phyloP scores from a whole-genome alignment of 2,888 invertebrate species.

The Subacronicta megacephala region DNA sequence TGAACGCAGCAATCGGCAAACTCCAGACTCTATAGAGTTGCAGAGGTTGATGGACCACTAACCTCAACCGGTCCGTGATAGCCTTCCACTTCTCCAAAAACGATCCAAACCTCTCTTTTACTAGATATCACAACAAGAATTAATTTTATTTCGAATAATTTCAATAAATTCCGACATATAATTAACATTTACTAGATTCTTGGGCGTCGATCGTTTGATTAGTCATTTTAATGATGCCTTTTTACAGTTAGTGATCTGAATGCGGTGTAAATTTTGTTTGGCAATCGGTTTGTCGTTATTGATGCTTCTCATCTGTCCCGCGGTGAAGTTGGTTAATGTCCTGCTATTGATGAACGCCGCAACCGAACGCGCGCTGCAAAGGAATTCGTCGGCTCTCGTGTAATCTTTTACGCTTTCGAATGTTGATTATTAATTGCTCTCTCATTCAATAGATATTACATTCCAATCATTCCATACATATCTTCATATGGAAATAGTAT shows the following conservation, averaged over 20 bases:
- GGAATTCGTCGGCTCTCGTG: conserved; percentile 81
- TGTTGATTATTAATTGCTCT: conserved; percentile 84
- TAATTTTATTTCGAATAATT: conserved; percentile 81
- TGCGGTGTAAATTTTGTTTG: conserved; percentile 80
- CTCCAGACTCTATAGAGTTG: conserved; percentile 26
- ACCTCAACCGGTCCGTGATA: conserved; percentile 77
- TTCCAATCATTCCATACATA: conserved; percentile 77
- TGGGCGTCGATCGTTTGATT: conserved; percentile 84
- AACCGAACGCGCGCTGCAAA: conserved; percentile 64
- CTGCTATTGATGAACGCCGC: conserved; percentile 67
- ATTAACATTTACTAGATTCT: conserved; percentile 85
- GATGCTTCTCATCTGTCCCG: conserved; percentile 73
- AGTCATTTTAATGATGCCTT: conserved; percentile 83
- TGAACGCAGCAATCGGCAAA: conserved; percentile 31
- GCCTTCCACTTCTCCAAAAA: conserved; percentile 71
- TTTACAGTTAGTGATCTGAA: conserved; percentile 84
- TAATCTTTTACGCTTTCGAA: conserved; percentile 86
- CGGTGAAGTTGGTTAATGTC: conserved; percentile 69
- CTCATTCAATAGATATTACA: conserved; percentile 81
- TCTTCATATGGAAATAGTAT: conserved; percentile 68
- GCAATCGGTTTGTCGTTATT: conserved; percentile 75
- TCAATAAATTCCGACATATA: conserved; percentile 82
- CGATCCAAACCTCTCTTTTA: conserved; percentile 69
- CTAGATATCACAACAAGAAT: conserved; percentile 75
- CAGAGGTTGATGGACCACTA: conserved; percentile 74